Base-by-base conservation (phyloP, 1,140 invertebrate genomes). In the Cotesia glomerata region DNA sequence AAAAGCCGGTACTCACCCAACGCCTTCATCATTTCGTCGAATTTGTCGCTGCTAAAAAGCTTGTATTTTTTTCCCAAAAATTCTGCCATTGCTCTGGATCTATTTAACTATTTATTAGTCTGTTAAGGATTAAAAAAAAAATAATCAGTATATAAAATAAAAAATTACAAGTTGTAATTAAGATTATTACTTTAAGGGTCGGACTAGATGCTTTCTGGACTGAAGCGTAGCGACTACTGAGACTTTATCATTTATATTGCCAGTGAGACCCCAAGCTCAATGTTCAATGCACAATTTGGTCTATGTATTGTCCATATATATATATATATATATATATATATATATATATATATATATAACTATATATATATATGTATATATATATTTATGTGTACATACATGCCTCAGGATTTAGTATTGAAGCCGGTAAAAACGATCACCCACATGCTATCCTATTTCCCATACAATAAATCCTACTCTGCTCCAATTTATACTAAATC, bases 11-110 rank as follows among this genome's bases (percentile, higher is more conserved):
- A 90, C 91, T 91, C 81, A 95, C 94, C 94, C 56, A 95, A 82
- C 49, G 91, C 89, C 88, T 95, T 95, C 93, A 96, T 93, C 85
- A 93, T 95, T 61, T 95, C 94, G 76, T 96, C 95, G 81, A 96
- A 96, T 79, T 95, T 94, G 66, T 95, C 93, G 69, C 92, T 93
- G 51, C 88, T 86, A 62, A 84, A 80, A 71, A 96, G 89, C 82
- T 94, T 94, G 89, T 92, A 96, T 84, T 91, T 92, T 84, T 93
- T 94, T 69, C 89, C 89, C 65, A 92, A 78, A 79, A 88, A 86
- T 26, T 64, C 71, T 9, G 79, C 77, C 76, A 76, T 35, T 64
- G n/a, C 11, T 45, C 39, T 45, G 8, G 5, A 26, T 26, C 3
- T 26, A 26, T 45, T 7, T 45, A 45, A 11, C 11, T 45, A 45